Base-by-base conservation (phyloP, 2,888 invertebrate species). In the Orchesellides sinensis region DNA sequence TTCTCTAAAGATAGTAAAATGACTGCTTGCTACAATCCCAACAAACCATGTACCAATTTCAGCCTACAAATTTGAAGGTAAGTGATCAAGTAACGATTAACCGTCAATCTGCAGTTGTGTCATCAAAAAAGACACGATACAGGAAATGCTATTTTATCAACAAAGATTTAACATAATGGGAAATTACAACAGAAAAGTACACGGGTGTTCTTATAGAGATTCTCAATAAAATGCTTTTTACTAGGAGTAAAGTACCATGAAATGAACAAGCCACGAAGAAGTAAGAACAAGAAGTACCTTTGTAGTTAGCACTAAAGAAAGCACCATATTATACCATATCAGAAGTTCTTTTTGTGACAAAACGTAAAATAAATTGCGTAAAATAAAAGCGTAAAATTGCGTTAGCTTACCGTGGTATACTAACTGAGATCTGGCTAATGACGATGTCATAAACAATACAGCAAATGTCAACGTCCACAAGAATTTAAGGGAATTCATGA, bases 401-500 rank as follows among this genome's bases (percentile, higher is more conserved):
- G 66, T 17, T 59, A 65, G 29, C 83, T 86, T 87, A 87, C 87
- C 85, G 84, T 85, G 83, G 68, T 84, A 82, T 83, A 66, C 68
- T 61, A 70, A 75, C 65, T 85, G 83, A 84, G 86, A 74, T 74
- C 84, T 85, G 86, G 84, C 83, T 80, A 84, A 79, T 59, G 86
- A 85, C 83, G 81, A 84, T 78, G 83, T 84, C 83, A 85, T 77
- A 77, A 74, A 74, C 81, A 85, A 83, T 68, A 86, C 86, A 83
- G 83, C 85, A 80, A 86, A 79, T 80, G 84, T 82, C 72, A 79
- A 81, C 82, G 85, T 86, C 87, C 87, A 86, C 83, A 79, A 84
- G 83, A 87, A 84, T 85, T 79, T 74, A 84, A 85, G 83, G 70
- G 84, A 81, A 86, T 86, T 85, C 83, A 86, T 84, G 84, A 84